Evolutionary conservation across 1,140 invertebrate species (phyloP), one percentile per base, ranked within the genome.

Genomic region (Periplaneta americana): DNA sequence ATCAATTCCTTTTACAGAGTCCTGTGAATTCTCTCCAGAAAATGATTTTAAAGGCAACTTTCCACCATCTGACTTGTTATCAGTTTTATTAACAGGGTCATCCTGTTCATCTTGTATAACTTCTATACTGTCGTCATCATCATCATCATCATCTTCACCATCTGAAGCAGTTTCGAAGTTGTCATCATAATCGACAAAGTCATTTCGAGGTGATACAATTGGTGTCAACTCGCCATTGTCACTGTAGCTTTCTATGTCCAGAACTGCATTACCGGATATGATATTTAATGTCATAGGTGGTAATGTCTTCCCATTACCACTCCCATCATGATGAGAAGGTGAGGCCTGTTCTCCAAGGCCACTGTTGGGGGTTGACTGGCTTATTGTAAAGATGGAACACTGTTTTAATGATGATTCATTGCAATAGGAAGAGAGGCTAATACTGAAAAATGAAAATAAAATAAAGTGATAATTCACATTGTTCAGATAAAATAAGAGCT

Each of bases 161-260:
- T 78, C 76, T n/a, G 76, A 78, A n/a, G 76, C 76, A 78, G 76
- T 78, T 39, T 78, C 76, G 37, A 78, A 78, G 22, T 78, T 34
- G n/a, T 78, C 76, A 78, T 78, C 76, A 36, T 78, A 34, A 36
- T 78, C 76, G 37, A 78, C 34, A 78, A 78, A 78, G 36, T 78
- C 36, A 28, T 36, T 78, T 15, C 28, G 76, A 22, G 76, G 35
- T 10, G 76, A 78, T n/a, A 78, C 34, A 31, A 78, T 28, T 36
- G 76, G 76, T 15, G 76, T 78, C 17, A 78, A 78, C 37, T 78
- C 76, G 2, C 76, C 76, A 36, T 78, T 78, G 18, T 78, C 76
- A 32, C 36, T 36, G n/a, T 34, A 34, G 28, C 18, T 36, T 36
- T 36, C 34, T 11, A 39, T 31, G 10, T 34, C 76, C 15, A 36